Conservation (phyloP, 2,888 invertebrate genomes). For the Crossocerus cetratus region DNA sequence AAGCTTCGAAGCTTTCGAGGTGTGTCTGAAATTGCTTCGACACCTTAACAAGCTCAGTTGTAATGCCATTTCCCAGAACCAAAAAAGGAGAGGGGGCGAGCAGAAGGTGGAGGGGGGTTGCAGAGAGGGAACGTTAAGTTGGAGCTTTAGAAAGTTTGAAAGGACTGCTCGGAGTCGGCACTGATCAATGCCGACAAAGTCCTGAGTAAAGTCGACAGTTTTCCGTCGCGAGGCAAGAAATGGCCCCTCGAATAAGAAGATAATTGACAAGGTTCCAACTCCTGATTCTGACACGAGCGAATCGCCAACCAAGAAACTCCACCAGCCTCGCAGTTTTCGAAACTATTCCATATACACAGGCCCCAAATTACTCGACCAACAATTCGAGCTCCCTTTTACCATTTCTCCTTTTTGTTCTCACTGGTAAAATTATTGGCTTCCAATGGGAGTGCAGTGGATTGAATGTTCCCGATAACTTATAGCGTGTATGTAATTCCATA, state of each 20-base stretch:
- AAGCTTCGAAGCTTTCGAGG: constrained; percentile 12
- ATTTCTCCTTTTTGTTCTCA: no score
- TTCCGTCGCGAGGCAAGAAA: constrained; percentile 10
- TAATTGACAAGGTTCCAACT: constrained; percentile 16
- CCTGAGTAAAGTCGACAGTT: constrained; percentile 24
- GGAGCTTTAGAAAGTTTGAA: constrained; percentile 29
- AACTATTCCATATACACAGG: background rate
- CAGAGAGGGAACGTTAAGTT: constrained; percentile 7
- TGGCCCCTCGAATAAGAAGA: background rate
- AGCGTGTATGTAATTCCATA: no score
- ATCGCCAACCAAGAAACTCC: background rate
- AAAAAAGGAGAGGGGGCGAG: constrained; percentile 9
- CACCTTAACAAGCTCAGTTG: constrained; percentile 25
- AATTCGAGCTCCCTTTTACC: no score
- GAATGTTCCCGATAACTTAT: no score
- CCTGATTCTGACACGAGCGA: constrained; percentile 3
- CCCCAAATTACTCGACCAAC: no score
- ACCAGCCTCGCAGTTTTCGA: background rate
- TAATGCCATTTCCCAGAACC: constrained; percentile 3
- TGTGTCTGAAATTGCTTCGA: constrained; percentile 17
- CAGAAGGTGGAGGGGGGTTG: no score
- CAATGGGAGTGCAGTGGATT: no score
- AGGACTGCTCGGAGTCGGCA: constrained; percentile 19
- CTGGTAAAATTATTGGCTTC: no score
- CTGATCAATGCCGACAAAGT: constrained; percentile 20